phyloP scores from a whole-genome alignment of 2,797 vertebrate species.

The Apodemus agrarius region DNA sequence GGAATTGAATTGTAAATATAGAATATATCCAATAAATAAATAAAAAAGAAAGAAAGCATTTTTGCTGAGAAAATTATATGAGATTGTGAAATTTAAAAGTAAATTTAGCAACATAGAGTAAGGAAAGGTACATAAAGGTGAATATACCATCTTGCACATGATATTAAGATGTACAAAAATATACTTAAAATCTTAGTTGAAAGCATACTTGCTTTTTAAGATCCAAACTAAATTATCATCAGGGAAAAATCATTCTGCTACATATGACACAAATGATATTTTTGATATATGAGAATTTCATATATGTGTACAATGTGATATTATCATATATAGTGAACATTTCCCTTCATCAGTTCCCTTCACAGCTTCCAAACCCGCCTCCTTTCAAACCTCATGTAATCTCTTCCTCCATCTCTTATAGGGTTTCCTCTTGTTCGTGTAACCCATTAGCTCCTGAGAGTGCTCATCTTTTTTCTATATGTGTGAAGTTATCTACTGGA shows the following conservation, averaged over 20 bases:
- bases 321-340: background rate
- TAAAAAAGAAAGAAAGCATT: no score
- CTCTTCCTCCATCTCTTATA: background rate
- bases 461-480: rapidly evolving
- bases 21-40: no score
- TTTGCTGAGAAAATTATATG: background rate
- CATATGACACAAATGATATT: background rate
- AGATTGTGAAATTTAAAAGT: background rate
- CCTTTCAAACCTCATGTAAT: rapidly evolving
- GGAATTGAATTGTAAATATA: no score
- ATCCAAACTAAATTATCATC: background rate
- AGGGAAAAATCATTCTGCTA: background rate
- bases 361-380: background rate
- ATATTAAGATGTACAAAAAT: background rate
- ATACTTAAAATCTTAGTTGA: background rate
- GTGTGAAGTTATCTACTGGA: background rate
- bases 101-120: background rate
- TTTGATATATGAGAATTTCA: background rate
- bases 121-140: background rate
- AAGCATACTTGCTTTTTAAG: background rate
- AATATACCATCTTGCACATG: background rate
- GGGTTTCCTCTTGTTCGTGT: background rate
- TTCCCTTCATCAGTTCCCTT: no score
- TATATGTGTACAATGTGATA: background rate
- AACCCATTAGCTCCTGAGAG: background rate